phyloP scores from a whole-genome alignment of 2,888 invertebrate species.

The Hyles lineata region DNA sequence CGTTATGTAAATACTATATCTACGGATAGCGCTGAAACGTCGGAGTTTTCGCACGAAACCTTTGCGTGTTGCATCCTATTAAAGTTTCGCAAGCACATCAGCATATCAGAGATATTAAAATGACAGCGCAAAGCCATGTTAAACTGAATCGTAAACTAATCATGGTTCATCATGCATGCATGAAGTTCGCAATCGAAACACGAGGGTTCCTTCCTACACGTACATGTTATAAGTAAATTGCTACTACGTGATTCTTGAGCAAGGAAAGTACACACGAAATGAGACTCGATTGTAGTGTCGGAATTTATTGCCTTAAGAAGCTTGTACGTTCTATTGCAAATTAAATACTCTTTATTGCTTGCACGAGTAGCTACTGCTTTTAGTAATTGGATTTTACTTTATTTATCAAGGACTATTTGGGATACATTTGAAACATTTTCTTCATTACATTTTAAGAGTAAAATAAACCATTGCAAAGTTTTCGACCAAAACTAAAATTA shows the following conservation, averaged over 20 bases:
- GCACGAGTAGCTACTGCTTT: not conserved
- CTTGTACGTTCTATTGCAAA: not conserved
- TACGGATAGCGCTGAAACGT: not conserved
- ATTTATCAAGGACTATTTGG: too few species aligned
- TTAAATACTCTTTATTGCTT: not conserved
- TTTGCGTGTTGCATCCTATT: constrained; percentile 33
- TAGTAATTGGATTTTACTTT: not conserved
- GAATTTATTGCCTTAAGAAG: not conserved
- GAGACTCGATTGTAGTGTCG: not conserved
- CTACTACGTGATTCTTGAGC: constrained; percentile 18
- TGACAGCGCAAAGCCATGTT: constrained; percentile 60
- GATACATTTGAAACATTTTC: too few species aligned
- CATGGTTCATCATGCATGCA: constrained; percentile 73
- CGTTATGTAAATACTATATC: not conserved
- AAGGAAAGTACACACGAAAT: constrained; percentile 11
- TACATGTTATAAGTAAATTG: constrained; percentile 19
- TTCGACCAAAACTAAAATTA: too few species aligned
- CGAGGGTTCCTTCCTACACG: constrained; percentile 38
- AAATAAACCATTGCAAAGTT: too few species aligned
- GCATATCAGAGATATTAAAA: constrained; percentile 73
- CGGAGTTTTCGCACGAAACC: constrained; percentile 12
- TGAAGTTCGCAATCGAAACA: constrained; percentile 49
- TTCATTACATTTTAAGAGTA: too few species aligned
- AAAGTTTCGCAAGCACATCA: constrained; percentile 47
- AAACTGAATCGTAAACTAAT: constrained; percentile 58